Conservation (phyloP, 2,888 invertebrate genomes). For the Amblyteles armatorius region DNA sequence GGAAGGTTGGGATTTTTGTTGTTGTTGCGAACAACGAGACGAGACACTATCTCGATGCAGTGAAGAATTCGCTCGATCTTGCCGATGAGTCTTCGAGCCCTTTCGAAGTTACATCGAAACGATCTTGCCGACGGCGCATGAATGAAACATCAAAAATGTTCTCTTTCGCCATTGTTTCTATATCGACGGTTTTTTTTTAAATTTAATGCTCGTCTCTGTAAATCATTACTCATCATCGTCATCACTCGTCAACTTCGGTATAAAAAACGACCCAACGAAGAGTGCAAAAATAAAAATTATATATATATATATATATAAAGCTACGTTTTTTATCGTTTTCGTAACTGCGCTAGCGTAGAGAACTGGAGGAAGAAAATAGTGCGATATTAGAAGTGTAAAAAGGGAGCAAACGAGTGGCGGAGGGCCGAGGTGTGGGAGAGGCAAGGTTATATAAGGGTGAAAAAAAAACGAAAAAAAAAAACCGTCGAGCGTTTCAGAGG, state of each 20-base stretch:
- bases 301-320: slow-evolving; percentile 34
- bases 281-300: background rate
- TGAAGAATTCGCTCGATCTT: no score
- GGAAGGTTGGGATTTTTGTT: no score
- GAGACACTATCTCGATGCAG: no score
- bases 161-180: background rate
- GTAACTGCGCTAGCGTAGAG: slow-evolving; percentile 48
- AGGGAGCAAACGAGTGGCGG: slow-evolving; percentile 67
- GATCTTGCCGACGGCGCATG: no score
- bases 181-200: no score
- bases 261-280: background rate
- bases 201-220: background rate
- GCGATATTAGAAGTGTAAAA: slow-evolving; percentile 82
- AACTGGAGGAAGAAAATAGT: slow-evolving; percentile 19
- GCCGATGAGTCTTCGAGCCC: no score
- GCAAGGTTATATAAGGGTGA: background rate
- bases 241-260: background rate
- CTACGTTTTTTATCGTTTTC: slow-evolving; percentile 55
- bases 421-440: slow-evolving; percentile 54
- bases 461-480: background rate
- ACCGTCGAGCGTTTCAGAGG: slow-evolving; percentile 49
- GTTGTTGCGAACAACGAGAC: no score
- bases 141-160: no score
- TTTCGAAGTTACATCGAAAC: no score
- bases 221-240: background rate